These are phyloP conservation scores for Pagetopsis macropterus DNA, from an alignment of 2,797 vertebrate species.

Conservation along the genomic window DNA sequence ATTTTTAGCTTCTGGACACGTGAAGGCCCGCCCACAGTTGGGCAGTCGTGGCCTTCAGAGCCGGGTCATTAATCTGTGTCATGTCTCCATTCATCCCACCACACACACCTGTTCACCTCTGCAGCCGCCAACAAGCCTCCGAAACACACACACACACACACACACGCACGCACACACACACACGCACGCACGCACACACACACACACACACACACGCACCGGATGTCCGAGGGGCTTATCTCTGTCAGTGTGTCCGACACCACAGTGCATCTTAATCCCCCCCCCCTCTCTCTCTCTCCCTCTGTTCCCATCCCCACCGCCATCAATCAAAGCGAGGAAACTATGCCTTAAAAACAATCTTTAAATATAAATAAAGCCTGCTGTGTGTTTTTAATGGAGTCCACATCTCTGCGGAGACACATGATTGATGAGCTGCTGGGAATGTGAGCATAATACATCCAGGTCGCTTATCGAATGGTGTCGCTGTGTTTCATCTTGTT, in stretches of 20 bases:
- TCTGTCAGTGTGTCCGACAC: slow-evolving; percentile 29
- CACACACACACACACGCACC: background rate
- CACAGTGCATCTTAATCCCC: slow-evolving; percentile 38
- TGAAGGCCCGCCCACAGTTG: slow-evolving; percentile 73
- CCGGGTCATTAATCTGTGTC: slow-evolving; percentile 70
- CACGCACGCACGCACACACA: slow-evolving; percentile 48
- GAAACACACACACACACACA: slow-evolving; percentile 48
- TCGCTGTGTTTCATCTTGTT: slow-evolving; percentile 34
- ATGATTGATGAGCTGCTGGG: slow-evolving; percentile 66
- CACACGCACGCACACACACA: too few species aligned
- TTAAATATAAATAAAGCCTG: background rate
- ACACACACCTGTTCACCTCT: slow-evolving; percentile 72
- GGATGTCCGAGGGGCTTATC: slow-evolving; percentile 20
- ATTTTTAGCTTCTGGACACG: slow-evolving; percentile 76
- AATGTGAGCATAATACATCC: slow-evolving; percentile 57
- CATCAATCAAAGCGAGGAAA: slow-evolving; percentile 60
- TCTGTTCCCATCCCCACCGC: slow-evolving; percentile 30
- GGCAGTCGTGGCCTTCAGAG: slow-evolving; percentile 72
- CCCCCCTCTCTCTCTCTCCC: slow-evolving; percentile 1
- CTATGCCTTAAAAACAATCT: slow-evolving; percentile 21
- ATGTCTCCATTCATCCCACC: slow-evolving; percentile 65
- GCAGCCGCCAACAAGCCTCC: slow-evolving; percentile 50
- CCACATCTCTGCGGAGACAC: slow-evolving; percentile 31
- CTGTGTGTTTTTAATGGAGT: slow-evolving; percentile 13
- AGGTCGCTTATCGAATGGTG: slow-evolving; percentile 59